Percentiles rank a stretch among this genome's conserved stretches.
phyloP scores from a whole-genome alignment of 2,888 invertebrate genomes.

The Oasisia sp. region DNA sequence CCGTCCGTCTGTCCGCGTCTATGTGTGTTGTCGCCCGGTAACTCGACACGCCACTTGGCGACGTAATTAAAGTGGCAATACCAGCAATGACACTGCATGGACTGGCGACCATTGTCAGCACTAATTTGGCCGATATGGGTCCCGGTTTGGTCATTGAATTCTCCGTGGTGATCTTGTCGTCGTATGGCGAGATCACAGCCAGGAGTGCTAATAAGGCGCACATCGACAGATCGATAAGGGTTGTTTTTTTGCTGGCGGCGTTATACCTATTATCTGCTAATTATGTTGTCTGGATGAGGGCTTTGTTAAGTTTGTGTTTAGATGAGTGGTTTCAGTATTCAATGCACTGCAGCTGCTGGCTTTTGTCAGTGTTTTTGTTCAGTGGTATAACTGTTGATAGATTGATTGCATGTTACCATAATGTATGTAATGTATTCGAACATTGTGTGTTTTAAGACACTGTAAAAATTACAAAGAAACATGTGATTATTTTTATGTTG shows the following conservation, averaged over 20 bases:
- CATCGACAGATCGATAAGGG: neutral
- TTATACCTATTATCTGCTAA: neutral
- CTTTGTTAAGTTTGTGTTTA: neutral
- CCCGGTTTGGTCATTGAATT: neutral
- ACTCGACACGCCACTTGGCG: neutral
- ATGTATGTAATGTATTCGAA: too few relatives aligned
- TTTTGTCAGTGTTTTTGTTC: too few relatives aligned
- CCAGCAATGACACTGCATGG: neutral
- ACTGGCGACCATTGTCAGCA: neutral
- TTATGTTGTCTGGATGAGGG: neutral
- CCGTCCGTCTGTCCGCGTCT: neutral
- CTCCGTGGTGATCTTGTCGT: neutral
- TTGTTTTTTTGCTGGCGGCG: neutral
- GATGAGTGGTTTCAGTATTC: neutral
- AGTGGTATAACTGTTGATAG: too few relatives aligned
- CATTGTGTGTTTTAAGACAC: too few relatives aligned
- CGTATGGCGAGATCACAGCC: neutral
- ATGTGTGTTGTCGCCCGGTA: neutral
- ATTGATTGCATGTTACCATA: too few relatives aligned
- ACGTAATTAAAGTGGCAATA: slow-evolving; percentile 4
- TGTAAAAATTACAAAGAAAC: too few relatives aligned
- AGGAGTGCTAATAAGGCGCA: neutral
- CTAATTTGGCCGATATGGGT: neutral
- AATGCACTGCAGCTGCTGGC: too few relatives aligned
- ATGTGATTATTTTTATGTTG: too few relatives aligned